Conservation (phyloP, 2,113 vertebrate species). For the Nyctereutes procyonoides region DNA sequence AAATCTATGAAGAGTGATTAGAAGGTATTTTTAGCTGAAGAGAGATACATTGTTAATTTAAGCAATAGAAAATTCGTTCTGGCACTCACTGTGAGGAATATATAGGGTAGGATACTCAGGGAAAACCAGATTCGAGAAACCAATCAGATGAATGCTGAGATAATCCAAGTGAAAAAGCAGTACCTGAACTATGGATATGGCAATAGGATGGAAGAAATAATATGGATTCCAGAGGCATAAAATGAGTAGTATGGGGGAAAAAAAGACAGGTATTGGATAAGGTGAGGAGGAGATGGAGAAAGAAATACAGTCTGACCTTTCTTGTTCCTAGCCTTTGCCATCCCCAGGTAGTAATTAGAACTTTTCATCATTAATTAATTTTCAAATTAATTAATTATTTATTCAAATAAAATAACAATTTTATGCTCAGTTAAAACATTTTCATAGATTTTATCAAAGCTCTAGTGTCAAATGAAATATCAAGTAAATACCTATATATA, state of each 20-base stretch:
- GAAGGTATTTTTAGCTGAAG: background rate
- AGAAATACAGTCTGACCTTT: background rate
- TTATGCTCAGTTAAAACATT: background rate
- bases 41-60: background rate
- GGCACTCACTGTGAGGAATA: background rate
- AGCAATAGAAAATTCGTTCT: background rate
- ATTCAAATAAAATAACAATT: background rate
- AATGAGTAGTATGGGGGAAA: too few relatives aligned
- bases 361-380: background rate
- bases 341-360: background rate
- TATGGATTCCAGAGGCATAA: background rate
- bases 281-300: rapidly evolving
- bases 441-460: background rate
- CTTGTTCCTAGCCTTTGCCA: background rate
- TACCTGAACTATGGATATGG: background rate
- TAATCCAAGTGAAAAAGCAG: background rate
- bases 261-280: background rate
- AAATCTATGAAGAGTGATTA: background rate
- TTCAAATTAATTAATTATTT: background rate
- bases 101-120: background rate
- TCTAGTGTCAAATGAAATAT: background rate
- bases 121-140: background rate
- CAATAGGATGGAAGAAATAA: background rate
- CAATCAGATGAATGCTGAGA: background rate
- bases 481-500: background rate